phyloP scores from a whole-genome alignment of 2,113 vertebrate species.

The Polypterus senegalus region DNA sequence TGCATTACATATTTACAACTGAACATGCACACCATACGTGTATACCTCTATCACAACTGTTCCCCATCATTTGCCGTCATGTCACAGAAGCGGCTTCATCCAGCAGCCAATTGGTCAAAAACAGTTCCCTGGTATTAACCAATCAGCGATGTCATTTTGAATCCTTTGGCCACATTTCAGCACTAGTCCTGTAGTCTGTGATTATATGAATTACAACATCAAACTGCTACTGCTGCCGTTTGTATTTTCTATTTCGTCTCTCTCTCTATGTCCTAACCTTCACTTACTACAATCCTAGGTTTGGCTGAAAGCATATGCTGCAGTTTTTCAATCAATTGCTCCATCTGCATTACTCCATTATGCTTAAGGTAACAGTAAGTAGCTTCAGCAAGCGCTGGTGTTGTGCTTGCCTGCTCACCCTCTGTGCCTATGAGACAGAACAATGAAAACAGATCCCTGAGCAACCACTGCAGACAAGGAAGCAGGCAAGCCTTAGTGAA shows the following conservation, averaged over 20 bases:
- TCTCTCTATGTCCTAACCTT: slow-evolving; percentile 8
- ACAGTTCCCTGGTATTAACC: slow-evolving; percentile 28
- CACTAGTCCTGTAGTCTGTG: slow-evolving; percentile 16
- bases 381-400: slow-evolving; percentile 20
- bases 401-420: slow-evolving; percentile 27
- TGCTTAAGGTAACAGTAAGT: slow-evolving; percentile 61
- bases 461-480: neutral
- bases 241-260: neutral
- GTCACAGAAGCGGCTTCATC: slow-evolving; percentile 22
- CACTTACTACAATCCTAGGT: slow-evolving; percentile 10
- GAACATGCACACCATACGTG: slow-evolving; percentile 20
- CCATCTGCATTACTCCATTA: slow-evolving; percentile 64
- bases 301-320: slow-evolving; percentile 33
- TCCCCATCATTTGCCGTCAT: slow-evolving; percentile 74
- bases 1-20: slow-evolving; percentile 9
- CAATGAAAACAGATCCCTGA: neutral
- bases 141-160: slow-evolving; percentile 26
- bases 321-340: slow-evolving; percentile 81
- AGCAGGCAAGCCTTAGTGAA: slow-evolving; percentile 9
- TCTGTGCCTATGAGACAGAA: slow-evolving; percentile 17
- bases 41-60: slow-evolving; percentile 93
- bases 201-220: slow-evolving; percentile 11
- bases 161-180: slow-evolving; percentile 19
- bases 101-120: slow-evolving; percentile 35
- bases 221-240: neutral